A percentile compares a stretch with the other conserved stretches of the same genome.
phyloP scores from a whole-genome alignment of 2,888 invertebrate species.

The Chesias legatella region DNA sequence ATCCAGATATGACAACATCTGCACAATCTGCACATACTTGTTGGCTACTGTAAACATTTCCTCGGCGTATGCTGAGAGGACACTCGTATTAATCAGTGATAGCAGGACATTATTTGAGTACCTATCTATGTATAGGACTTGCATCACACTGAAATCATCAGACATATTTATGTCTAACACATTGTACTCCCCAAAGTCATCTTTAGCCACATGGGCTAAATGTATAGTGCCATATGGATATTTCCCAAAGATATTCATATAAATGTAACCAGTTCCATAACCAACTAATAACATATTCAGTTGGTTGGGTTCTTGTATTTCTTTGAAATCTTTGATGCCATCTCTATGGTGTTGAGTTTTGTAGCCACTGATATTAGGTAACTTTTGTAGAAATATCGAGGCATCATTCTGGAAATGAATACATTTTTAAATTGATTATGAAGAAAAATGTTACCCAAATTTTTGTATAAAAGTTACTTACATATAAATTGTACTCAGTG shows the following conservation, averaged over 20 bases:
- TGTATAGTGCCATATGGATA: slow-evolving; percentile 88
- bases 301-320: slow-evolving; percentile 80
- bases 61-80: slow-evolving; percentile 83
- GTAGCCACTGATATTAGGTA: slow-evolving; percentile 78
- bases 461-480: slow-evolving; percentile 36
- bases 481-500: slow-evolving; percentile 68
- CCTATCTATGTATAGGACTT: slow-evolving; percentile 81
- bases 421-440: background rate
- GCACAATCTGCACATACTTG: slow-evolving; percentile 86
- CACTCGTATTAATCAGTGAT: slow-evolving; percentile 78
- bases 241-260: slow-evolving; percentile 91
- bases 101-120: slow-evolving; percentile 66
- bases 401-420: slow-evolving; percentile 61
- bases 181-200: slow-evolving; percentile 79
- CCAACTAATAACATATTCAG: slow-evolving; percentile 90
- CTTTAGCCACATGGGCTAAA: slow-evolving; percentile 77
- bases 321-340: slow-evolving; percentile 79
- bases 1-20: slow-evolving; percentile 85
- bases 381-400: slow-evolving; percentile 78
- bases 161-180: slow-evolving; percentile 84
- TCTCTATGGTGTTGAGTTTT: slow-evolving; percentile 77
- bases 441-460: background rate
- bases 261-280: slow-evolving; percentile 85
- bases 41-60: slow-evolving; percentile 87
- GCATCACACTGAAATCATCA: slow-evolving; percentile 85